Conservation (phyloP, 2,888 invertebrate genomes). For the Caenorhabditis sp. region DNA sequence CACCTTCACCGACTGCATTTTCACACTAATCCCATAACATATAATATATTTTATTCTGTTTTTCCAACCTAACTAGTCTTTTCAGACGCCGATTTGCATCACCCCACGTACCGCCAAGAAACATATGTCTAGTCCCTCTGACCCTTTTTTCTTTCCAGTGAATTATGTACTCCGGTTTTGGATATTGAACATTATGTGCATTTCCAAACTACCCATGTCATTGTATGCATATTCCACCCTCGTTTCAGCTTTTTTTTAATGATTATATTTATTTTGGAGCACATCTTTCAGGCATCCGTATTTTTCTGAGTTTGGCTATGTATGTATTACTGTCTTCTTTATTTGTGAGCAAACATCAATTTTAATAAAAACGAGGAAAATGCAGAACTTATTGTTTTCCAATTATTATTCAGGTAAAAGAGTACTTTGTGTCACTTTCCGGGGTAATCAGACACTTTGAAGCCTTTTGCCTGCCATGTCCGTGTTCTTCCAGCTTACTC, state of each 20-base stretch:
- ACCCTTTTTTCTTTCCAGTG: constrained; percentile 39
- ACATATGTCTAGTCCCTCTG: constrained; percentile 41
- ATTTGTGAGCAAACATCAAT: constrained; percentile 5
- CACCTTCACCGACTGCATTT: background rate
- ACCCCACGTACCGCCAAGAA: constrained; percentile 42
- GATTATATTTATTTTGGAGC: no score
- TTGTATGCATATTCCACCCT: constrained; percentile 45
- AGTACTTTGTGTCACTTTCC: no score
- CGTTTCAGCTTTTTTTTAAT: no score
- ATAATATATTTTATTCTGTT: background rate
- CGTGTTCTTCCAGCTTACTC: no score
- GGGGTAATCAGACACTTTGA: no score
- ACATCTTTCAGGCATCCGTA: background rate
- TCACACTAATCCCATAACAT: background rate
- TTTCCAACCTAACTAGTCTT: background rate
- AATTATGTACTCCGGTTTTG: constrained; percentile 44
- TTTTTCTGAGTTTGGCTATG: background rate
- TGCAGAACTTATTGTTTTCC: no score
- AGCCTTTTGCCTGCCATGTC: no score
- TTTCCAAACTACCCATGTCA: constrained; percentile 38
- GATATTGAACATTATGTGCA: constrained; percentile 32
- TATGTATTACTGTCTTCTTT: background rate
- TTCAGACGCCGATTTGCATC: constrained; percentile 32
- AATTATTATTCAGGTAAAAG: no score
- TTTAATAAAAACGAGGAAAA: no score